phyloP scores from a whole-genome alignment of 2,797 vertebrate genomes.

The Smutsia gigantea region DNA sequence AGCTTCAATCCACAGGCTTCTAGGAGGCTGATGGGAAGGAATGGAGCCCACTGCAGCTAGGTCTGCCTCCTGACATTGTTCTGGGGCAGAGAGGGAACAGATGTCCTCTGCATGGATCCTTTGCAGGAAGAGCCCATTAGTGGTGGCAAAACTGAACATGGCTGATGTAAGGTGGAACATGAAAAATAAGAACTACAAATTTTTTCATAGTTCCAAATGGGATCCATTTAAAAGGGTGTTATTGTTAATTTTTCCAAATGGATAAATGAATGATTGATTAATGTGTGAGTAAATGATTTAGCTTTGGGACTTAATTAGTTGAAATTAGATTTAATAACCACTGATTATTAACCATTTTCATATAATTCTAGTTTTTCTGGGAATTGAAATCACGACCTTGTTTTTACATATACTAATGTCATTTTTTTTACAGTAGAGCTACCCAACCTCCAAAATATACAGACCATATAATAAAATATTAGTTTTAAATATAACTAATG shows the following conservation, averaged over 20 bases:
- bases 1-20: neutral
- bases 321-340: neutral
- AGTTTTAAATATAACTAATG: neutral
- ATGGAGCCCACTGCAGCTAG: neutral
- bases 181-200: conserved; percentile 21
- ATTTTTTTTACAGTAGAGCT: neutral
- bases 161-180: neutral
- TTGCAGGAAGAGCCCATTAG: neutral
- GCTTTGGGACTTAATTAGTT: neutral
- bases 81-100: neutral
- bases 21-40: neutral
- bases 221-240: neutral
- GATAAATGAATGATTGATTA: neutral
- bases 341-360: neutral
- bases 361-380: neutral
- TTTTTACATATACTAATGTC: neutral
- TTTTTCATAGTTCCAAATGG: neutral
- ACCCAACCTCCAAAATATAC: neutral
- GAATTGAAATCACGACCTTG: neutral
- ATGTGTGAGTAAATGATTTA: neutral
- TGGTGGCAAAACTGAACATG: neutral
- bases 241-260: neutral
- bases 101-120: neutral
- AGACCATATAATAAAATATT: neutral
- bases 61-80: neutral